Evolutionary conservation across 2,113 vertebrate species (phyloP), one percentile per base, ranked within the genome.

Genomic region (Acinonyx jubatus): DNA sequence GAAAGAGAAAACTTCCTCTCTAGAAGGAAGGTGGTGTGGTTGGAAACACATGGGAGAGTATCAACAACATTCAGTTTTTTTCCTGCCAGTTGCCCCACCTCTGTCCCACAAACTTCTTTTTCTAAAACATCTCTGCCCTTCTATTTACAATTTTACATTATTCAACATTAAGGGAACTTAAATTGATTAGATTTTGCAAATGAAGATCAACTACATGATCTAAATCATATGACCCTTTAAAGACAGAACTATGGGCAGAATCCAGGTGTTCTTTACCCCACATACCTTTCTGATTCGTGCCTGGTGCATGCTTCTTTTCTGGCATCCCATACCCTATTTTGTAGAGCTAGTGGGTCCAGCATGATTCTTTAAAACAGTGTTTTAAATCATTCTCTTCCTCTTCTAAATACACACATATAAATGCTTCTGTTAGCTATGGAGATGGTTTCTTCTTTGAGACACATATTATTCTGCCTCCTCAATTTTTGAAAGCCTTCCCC

Each of bases 31-130:
- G 16, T 68, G 45, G 31, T 96, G 18, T 94, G 89, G 89, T 89
- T 95, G 71, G 91, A 92, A 96, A 96, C 85, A 57, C 0, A 52
- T 96, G 82, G 81, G 93, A 89, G 81, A 33, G 29, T 82, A 65
- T 92, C 96, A 93, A 74, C 29, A 93, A n/a, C 55, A 61, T 82
- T 38, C 82, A 73, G 68, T 97, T 92, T 97, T 29, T 85, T 89
- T 95, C 52, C 38, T 93, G 91, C 29, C 11, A 38, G 13, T 66
- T 5, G 1, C 19, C 2, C 36, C 10, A 27, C 33, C 15, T 52
- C 7, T 87, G 90, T 79, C 41, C 90, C 74, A 68, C 3, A 66
- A 92, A 11, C 1, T 93, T 80, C 13, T 81, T 95, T 93, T 45
- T 29, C 21, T 36, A 87, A 55, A 50, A 45, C 13, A 71, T 81